Evolutionary conservation across 2,113 vertebrate species (phyloP), one percentile per base, ranked within the genome.

Genomic region (Leptobrachium leishanense): DNA sequence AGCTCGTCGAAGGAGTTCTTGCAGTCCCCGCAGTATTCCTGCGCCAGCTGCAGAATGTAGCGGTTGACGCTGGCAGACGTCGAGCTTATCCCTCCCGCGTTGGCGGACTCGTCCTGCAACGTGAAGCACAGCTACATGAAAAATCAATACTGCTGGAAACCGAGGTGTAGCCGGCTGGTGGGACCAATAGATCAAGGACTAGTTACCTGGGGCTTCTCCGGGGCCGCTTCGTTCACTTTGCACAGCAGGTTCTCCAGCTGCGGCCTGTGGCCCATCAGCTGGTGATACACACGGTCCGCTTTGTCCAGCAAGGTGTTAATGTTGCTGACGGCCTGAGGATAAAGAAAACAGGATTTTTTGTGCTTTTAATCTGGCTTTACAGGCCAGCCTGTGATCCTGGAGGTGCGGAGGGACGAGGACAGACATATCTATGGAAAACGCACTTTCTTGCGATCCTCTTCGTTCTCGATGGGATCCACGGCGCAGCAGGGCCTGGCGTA

Each of bases 21-120:
- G 91, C 98, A 99, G 84, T 99, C 98, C 8, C 98, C 98, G 1
- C 97, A 98, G 79, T 99, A 99, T 74, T 98, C 97, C 88, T 99
- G 98, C 6, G 98, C 98, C 84, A 99, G 85, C 87, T 99, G 97
- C 69, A 98, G 94, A 84, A 99, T 99, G 83, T 99, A 98, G n/a
- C 97, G 89, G 79, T 99, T 99, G 79, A 99, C 97, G 4, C 96
- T 97, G 74, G 97, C 95, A 13, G 98, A 96, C 59, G 97, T 95
- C 40, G 95, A 91, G 31, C 95, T 95, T 76, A 98, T 95, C 42
- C 95, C 96, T 53, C 95, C 95, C 3, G 94, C 92, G 0, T 94
- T 90, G 50, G 94, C 93, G 0, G 95, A 90, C 85, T 98, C 98
- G n/a, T 99, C 98, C 98, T 99, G 87, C 1, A 73, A 81, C 15